Percentiles rank a stretch among this genome's conserved stretches.
phyloP scores from a whole-genome alignment of 2,888 invertebrate species.

The Hermodice carunculata region DNA sequence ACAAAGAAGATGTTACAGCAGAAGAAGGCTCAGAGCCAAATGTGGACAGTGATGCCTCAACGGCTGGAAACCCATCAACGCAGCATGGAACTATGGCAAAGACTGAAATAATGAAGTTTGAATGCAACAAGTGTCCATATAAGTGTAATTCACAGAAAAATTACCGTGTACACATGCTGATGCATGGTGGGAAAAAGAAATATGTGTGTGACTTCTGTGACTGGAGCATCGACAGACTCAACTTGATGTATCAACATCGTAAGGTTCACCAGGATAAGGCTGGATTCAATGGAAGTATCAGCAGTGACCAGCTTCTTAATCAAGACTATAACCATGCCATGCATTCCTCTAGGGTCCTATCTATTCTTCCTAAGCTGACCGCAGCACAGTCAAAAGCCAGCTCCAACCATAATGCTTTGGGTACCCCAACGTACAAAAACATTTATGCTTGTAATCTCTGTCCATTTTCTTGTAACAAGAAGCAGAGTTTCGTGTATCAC shows the following conservation, averaged over 20 bases:
- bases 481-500: slow-evolving; percentile 40
- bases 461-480: slow-evolving; percentile 44
- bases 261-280: too few relatives aligned
- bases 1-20: too few relatives aligned
- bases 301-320: neutral
- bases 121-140: slow-evolving; percentile 55
- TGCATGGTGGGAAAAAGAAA: slow-evolving; percentile 34
- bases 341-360: too few relatives aligned
- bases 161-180: slow-evolving; percentile 53
- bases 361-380: too few relatives aligned
- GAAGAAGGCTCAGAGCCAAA: neutral
- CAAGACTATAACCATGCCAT: too few relatives aligned
- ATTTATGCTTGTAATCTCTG: slow-evolving; percentile 41
- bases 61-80: slow-evolving; percentile 8
- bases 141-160: slow-evolving; percentile 50
- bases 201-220: too few relatives aligned
- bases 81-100: too few relatives aligned
- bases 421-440: neutral
- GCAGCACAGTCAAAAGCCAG: neutral
- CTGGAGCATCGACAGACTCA: too few relatives aligned
- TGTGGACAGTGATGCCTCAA: neutral
- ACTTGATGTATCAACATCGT: too few relatives aligned
- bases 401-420: too few relatives aligned
- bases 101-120: slow-evolving; percentile 42
- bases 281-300: neutral